Evolutionary conservation across 2,888 invertebrate species (phyloP), one percentile per base, ranked within the genome.

Genomic region (Calameuta pallipes): DNA sequence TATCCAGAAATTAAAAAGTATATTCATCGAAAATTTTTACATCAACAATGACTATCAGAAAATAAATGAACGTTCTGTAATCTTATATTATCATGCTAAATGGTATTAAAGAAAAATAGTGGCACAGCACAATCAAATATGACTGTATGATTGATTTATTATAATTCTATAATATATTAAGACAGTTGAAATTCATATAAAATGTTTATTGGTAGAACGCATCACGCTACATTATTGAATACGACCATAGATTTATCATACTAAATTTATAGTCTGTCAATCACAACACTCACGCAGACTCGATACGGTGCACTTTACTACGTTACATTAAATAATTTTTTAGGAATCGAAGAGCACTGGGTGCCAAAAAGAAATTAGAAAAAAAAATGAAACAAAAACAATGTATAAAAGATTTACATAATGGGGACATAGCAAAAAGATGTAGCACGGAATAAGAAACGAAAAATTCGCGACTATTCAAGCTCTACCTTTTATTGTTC

Each of bases 151-250:
- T 56, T 56, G 23, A 56, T 56, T 56, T 23, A 56, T 56, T 56
- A 56, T 56, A 56, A 56, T 23, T 56, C 23, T 56, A 56, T 56
- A 56, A 56, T 76, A 69, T 78, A 74, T 74, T 37, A 74, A 78
- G 80, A 80, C 76, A 81, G 83, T 82, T 78, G 75, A 83, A 83
- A 82, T 81, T 79, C 81, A 81, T 83, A 84, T 79, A 83, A 84
- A 83, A 83, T 83, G 82, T 82, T 76, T 79, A 76, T 71, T 77
- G 74, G 76, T 79, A 76, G 23, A 81, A 78, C 79, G 75, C 73
- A 79, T 81, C 75, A 23, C 36, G 35, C 37, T 74, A 34, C 36
- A 36, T 36, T 34, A 74, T 35, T n/a, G 74, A 36, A 74, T 34
- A 36, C 74, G 74, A 36, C 37, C 12, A 33, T 35, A 74, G 31